phyloP scores from a whole-genome alignment of 1,140 invertebrate genomes.

The Drosophila erecta region DNA sequence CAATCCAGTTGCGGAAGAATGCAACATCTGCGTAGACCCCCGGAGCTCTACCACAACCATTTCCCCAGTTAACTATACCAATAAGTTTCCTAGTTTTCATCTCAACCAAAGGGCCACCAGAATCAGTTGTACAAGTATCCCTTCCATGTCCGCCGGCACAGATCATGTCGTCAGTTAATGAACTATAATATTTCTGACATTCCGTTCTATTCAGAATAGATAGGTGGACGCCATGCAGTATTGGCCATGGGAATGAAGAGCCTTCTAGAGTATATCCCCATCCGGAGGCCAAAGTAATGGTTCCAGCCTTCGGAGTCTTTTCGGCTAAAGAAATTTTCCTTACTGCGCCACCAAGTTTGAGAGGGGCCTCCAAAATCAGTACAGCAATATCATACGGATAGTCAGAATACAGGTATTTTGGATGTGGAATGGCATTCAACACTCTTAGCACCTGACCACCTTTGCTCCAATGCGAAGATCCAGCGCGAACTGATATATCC shows the following conservation, averaged over 20 bases:
- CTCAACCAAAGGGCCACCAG: slow-evolving; percentile 12
- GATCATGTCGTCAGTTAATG: background rate
- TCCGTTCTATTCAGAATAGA: background rate
- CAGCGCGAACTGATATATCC: background rate
- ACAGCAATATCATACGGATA: background rate
- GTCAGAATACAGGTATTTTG: background rate
- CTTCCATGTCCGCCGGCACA: background rate
- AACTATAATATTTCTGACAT: background rate
- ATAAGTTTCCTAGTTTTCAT: background rate
- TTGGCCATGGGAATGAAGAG: background rate
- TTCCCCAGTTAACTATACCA: slow-evolving; percentile 1
- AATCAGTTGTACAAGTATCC: background rate
- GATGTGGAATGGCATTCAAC: background rate
- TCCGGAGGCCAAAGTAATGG: background rate
- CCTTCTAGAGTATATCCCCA: background rate
- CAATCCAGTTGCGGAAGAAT: background rate
- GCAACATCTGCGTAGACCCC: background rate
- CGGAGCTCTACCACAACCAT: background rate
- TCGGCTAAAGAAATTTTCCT: background rate
- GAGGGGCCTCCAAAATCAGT: background rate
- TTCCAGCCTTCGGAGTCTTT: background rate
- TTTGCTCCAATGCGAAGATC: slow-evolving; percentile 2
- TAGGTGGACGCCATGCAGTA: background rate
- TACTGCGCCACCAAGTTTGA: background rate
- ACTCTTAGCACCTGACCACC: background rate